Evolutionary conservation across 2,888 invertebrate genomes (phyloP).

Genomic region (Acanthoscelides obtectus): DNA sequence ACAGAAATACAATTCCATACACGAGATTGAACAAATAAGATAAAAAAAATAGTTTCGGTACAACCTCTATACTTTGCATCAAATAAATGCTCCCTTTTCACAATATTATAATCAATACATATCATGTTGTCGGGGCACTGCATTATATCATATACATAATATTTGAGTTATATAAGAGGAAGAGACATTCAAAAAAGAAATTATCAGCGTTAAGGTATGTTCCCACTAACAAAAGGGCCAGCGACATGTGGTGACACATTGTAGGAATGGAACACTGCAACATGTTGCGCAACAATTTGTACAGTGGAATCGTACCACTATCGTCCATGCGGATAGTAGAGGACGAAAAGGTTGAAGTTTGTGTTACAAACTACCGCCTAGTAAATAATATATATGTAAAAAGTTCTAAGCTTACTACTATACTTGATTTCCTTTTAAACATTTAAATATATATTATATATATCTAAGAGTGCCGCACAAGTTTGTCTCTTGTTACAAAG

Average conservation of each 20-base stretch:
- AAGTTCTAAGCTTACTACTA: background rate
- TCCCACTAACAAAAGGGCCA: too few relatives aligned
- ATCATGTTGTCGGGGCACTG: constrained; percentile 34
- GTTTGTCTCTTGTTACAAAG: background rate
- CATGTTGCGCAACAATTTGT: too few relatives aligned
- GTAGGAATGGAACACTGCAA: too few relatives aligned
- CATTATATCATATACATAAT: constrained; percentile 25
- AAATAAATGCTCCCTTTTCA: constrained; percentile 83
- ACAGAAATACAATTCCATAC: background rate
- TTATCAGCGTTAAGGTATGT: background rate
- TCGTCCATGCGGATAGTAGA: background rate
- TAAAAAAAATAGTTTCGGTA: constrained; percentile 41
- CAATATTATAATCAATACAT: constrained; percentile 47
- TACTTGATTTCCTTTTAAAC: background rate
- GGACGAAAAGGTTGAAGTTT: background rate
- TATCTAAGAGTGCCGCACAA: background rate
- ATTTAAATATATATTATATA: background rate
- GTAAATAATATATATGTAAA: background rate
- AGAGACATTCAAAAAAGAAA: background rate
- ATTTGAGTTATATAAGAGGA: background rate
- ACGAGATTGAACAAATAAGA: background rate
- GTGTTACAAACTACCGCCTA: background rate
- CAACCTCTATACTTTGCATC: constrained; percentile 91
- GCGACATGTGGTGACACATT: too few relatives aligned
- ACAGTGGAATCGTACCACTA: too few relatives aligned